Evolutionary conservation across 2,888 invertebrate species (phyloP).

Genomic region (Drosophila macrothrix): DNA sequence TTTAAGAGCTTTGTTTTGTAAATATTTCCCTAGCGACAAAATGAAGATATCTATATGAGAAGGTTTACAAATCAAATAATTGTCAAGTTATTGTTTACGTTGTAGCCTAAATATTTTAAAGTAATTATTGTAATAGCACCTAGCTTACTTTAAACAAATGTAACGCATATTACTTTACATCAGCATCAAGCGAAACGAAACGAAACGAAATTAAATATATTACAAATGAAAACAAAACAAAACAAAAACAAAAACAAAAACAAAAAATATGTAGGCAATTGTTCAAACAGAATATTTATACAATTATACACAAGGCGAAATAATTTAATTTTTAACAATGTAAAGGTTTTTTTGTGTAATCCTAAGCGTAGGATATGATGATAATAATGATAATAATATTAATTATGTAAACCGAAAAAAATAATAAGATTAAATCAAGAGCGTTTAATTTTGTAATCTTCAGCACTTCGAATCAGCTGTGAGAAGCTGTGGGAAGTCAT

Average conservation of each 20-base stretch:
- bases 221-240: slow-evolving; percentile 16
- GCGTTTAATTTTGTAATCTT: slow-evolving; percentile 42
- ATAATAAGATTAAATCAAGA: slow-evolving; percentile 9
- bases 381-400: slow-evolving; percentile 49
- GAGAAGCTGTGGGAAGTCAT: slow-evolving; percentile 46
- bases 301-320: slow-evolving; percentile 66
- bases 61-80: slow-evolving; percentile 45
- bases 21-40: slow-evolving; percentile 66
- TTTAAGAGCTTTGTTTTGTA: slow-evolving; percentile 69
- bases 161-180: slow-evolving; percentile 75
- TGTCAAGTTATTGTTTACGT: slow-evolving; percentile 62
- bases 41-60: slow-evolving; percentile 52
- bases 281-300: slow-evolving; percentile 67
- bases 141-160: slow-evolving; percentile 73
- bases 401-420: slow-evolving; percentile 19
- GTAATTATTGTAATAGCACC: slow-evolving; percentile 60
- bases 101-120: slow-evolving; percentile 70
- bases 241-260: slow-evolving; percentile 27
- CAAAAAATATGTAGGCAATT: slow-evolving; percentile 64
- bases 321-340: slow-evolving; percentile 61
- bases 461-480: slow-evolving; percentile 39
- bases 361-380: slow-evolving; percentile 44
- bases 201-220: slow-evolving; percentile 50
- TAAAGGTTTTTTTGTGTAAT: slow-evolving; percentile 56
- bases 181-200: slow-evolving; percentile 67